Evolutionary conservation across 2,888 invertebrate genomes (phyloP).

Genomic region (Sepioteuthis lessoniana): DNA sequence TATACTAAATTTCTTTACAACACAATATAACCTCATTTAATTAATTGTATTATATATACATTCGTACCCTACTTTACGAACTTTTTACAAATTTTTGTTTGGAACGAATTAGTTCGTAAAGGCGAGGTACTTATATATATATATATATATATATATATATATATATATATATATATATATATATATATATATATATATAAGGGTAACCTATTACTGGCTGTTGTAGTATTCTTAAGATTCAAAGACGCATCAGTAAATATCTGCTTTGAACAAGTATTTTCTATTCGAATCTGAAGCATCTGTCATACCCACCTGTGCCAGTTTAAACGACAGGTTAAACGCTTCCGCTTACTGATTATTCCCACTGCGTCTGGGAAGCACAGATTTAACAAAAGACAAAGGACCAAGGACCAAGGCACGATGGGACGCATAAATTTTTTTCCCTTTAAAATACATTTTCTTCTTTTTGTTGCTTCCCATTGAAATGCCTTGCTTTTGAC

Average conservation of each 20-base stretch:
- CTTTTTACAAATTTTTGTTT: too few relatives aligned
- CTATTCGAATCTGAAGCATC: neutral
- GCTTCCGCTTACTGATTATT: neutral
- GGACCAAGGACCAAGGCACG: neutral
- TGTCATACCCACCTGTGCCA: neutral
- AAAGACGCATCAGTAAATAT: neutral
- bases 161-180: conserved; percentile 7
- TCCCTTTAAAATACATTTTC: neutral
- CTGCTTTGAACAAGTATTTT: neutral
- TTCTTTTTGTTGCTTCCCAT: neutral
- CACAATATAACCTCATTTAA: too few relatives aligned
- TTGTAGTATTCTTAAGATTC: neutral
- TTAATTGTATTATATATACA: too few relatives aligned
- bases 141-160: neutral
- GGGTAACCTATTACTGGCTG: neutral
- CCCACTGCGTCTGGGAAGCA: neutral
- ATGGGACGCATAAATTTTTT: neutral
- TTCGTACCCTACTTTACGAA: too few relatives aligned
- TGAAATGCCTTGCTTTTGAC: neutral
- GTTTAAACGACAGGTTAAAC: neutral
- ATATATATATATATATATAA: neutral
- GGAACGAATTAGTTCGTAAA: too few relatives aligned
- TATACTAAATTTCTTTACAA: too few relatives aligned
- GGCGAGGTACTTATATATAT: too few relatives aligned
- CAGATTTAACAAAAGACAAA: neutral